Evolutionary conservation across 2,888 invertebrate genomes (phyloP), one percentile per base, ranked within the genome.

Genomic region (Sericinus montela): DNA sequence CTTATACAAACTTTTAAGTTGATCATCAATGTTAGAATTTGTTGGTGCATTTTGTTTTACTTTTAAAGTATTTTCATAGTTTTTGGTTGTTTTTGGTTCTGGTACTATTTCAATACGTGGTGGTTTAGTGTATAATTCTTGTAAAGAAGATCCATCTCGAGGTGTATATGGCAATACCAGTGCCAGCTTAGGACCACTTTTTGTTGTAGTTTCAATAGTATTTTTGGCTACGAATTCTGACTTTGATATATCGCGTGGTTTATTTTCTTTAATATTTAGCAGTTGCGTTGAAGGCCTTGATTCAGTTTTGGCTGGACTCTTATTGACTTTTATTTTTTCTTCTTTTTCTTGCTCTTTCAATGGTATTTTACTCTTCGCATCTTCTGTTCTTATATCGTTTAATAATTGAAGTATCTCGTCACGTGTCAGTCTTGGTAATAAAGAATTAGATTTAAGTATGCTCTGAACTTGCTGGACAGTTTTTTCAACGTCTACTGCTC

Each of bases 401-500:
- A 94, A 72, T 13, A 94, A 86, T 54, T 91, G 90, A 19, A 94
- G 72, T 52, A 94, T 94, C 67, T 94, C 92, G 7, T 91, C 90
- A 60, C 93, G 80, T 0, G 90, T 89, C 19, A 94, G 72, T 52
- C 92, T 83, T 1, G 94, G 94, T 40, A 94, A 69, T n/a, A 83
- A 81, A 2, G 91, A 81, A 68, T 94, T 91, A 3, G 87, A 75
- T 61, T 89, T 83, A 7, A 94, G 77, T 59, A 94, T 89, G 29
- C 72, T 88, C 63, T 94, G 92, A 1, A 94, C 94, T 77, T 93
- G 92, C 60, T 90, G 83, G 5, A 94, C 91, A 7, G 93, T 94
- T 56, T 86, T 89, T 58, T 92, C 91, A 0, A 91, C 80, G 55
- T 90, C 89, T 2, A 90, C 75, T 39, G 80, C 80, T 30, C 75